A percentile compares a stretch with the other conserved stretches of the same genome.
These are phyloP conservation scores for Timandra comae DNA, from an alignment of 2,888 invertebrate genomes.

Conservation along the genomic window DNA sequence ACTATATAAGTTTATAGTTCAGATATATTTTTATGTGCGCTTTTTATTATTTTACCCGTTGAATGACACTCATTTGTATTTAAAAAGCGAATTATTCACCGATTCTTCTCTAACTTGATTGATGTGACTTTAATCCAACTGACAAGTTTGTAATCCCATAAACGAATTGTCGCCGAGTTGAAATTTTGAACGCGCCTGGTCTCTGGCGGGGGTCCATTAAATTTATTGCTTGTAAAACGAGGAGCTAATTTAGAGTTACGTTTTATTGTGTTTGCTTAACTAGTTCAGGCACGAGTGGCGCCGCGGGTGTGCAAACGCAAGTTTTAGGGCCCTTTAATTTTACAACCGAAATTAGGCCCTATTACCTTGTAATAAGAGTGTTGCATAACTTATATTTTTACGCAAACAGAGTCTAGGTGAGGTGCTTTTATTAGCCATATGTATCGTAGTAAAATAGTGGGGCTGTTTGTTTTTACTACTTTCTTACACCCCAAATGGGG, in stretches of 20 bases:
- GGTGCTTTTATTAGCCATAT: slow-evolving; percentile 41
- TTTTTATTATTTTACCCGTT: no score
- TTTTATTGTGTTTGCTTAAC: slow-evolving; percentile 73
- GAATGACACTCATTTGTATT: no score
- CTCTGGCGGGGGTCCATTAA: slow-evolving; percentile 60
- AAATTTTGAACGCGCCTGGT: slow-evolving; percentile 56
- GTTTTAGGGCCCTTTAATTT: slow-evolving; percentile 10
- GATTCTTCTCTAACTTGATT: slow-evolving; percentile 6
- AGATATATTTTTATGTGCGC: no score
- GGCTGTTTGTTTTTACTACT: slow-evolving; percentile 40
- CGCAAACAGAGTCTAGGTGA: slow-evolving; percentile 12
- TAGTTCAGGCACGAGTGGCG: slow-evolving; percentile 53
- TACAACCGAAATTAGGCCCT: slow-evolving; percentile 13
- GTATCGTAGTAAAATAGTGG: slow-evolving; percentile 44
- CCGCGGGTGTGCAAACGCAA: slow-evolving; percentile 43
- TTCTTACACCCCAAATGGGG: slow-evolving; percentile 22
- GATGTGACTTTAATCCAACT: slow-evolving; percentile 26
- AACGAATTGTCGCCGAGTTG: slow-evolving; percentile 61
- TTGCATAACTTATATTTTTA: slow-evolving; percentile 12
- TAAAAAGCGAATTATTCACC: no score
- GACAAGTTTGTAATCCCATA: slow-evolving; percentile 32
- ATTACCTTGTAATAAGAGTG: slow-evolving; percentile 16
- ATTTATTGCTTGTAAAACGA: slow-evolving; percentile 75
- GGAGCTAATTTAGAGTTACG: slow-evolving; percentile 71
- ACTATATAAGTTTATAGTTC: no score